Base-by-base conservation (phyloP, 2,888 invertebrate species). In the Hydrotaea cyrtoneurina region DNA sequence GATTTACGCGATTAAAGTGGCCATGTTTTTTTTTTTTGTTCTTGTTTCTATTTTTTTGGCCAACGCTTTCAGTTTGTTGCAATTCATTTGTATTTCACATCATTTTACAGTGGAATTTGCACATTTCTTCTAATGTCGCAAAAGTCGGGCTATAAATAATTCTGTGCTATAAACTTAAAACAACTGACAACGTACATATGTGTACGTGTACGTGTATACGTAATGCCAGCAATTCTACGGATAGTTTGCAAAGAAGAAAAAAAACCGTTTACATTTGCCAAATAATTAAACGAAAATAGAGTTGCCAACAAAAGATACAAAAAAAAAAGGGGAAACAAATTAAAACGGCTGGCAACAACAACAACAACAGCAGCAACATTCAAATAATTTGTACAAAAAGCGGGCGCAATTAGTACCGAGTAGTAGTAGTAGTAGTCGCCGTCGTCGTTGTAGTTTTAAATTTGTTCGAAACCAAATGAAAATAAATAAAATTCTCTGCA, bases 301-400 rank as follows among this genome's bases (percentile, higher is more conserved):
- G 50, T 31, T 80, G 80, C 57, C 80, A 75, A 66, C 55, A 19
- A 31, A 55, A 57, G 15, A 73, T 50, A n/a, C 17, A 69, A 57
- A 43, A 31, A 31, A 31, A 31, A 11, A 21, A 57, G 17, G 15
- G 0, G 5, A 8, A 64, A 26, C 39, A 11, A 8, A 43, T n/a
- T n/a, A 3, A 31, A 3, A 11, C 8, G 21, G 17, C 36, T 8
- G 13, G 39, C 53, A 55, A 57, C 55, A 55, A 36, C n/a, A 31
- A 31, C 31, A 7, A 31, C 7, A 31, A n/a, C n/a, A 31, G 31
- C 73, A 43, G 36, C 73, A 21, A 21, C 43, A 73, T 59, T 59
- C 23, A 13, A 55, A 23, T 55, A 75, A 62, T 62, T 62, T 17
- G 46, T 46, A 23, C 62, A 64, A 62, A 31, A 50, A 31, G 31